phyloP scores from a whole-genome alignment of 2,113 vertebrate species.

The Synchiropus splendidus region DNA sequence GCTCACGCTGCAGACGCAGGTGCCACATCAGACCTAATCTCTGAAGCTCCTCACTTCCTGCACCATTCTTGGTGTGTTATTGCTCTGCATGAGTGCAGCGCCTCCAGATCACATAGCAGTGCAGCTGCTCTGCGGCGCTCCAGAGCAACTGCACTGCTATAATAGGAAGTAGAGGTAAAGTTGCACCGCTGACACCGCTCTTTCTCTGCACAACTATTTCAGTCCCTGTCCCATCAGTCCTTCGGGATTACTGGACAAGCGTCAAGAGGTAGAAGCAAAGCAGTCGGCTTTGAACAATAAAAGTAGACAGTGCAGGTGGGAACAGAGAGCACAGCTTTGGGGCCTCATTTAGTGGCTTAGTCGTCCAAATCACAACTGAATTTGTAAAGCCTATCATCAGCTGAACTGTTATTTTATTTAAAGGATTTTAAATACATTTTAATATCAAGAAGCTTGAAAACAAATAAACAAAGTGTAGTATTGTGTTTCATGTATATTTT shows the following conservation, averaged over 20 bases:
- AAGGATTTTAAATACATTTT: too few relatives aligned
- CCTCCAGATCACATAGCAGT: slow-evolving; percentile 59
- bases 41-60: slow-evolving; percentile 10
- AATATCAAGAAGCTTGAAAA: too few relatives aligned
- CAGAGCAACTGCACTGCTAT: slow-evolving; percentile 65
- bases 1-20: not conserved
- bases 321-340: too few relatives aligned
- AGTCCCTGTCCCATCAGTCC: slow-evolving; percentile 41
- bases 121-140: slow-evolving; percentile 61
- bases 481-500: too few relatives aligned
- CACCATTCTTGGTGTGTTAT: slow-evolving; percentile 44
- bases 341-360: too few relatives aligned
- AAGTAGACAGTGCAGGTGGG: too few relatives aligned
- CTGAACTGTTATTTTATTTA: too few relatives aligned
- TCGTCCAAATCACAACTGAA: too few relatives aligned
- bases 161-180: slow-evolving; percentile 70
- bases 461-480: too few relatives aligned
- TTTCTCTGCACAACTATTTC: slow-evolving; percentile 69
- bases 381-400: too few relatives aligned
- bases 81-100: slow-evolving; percentile 37
- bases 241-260: slow-evolving; percentile 29
- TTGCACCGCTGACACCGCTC: slow-evolving; percentile 70
- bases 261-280: not conserved
- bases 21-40: not conserved
- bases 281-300: too few relatives aligned